Evolutionary conservation across 2,888 invertebrate genomes (phyloP).

Genomic region (Agrilus cyanescens): DNA sequence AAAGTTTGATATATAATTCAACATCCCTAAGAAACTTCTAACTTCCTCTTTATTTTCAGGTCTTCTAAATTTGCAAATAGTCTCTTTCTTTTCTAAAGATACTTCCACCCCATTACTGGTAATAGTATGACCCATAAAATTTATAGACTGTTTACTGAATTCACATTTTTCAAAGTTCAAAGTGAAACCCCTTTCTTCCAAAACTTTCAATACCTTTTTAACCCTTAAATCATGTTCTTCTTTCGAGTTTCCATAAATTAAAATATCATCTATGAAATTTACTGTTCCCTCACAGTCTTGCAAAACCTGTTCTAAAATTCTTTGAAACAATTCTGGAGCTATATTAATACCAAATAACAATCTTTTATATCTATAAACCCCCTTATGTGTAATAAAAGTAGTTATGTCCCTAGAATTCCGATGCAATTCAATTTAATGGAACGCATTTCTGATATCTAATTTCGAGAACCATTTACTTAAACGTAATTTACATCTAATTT

Average conservation of each 20-base stretch:
- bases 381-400: background rate
- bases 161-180: background rate
- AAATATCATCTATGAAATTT: background rate
- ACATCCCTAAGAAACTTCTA: conserved; percentile 17
- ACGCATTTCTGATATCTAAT: background rate
- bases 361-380: background rate
- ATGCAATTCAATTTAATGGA: background rate
- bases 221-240: background rate
- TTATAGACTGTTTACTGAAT: background rate
- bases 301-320: background rate
- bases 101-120: conserved; percentile 9
- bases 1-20: conserved; percentile 16
- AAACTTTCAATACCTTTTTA: background rate
- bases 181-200: background rate
- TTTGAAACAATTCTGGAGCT: background rate
- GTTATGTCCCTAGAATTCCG: no score
- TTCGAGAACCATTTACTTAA: background rate
- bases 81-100: conserved; percentile 13
- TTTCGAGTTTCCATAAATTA: background rate
- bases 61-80: conserved; percentile 15
- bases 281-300: background rate
- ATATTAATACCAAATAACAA: background rate
- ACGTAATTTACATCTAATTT: background rate
- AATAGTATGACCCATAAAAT: background rate
- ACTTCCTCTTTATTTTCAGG: conserved; percentile 18